These are phyloP conservation scores for Misgurnus anguillicaudatus DNA, from an alignment of 2,113 vertebrate genomes.

Conservation along the genomic window DNA sequence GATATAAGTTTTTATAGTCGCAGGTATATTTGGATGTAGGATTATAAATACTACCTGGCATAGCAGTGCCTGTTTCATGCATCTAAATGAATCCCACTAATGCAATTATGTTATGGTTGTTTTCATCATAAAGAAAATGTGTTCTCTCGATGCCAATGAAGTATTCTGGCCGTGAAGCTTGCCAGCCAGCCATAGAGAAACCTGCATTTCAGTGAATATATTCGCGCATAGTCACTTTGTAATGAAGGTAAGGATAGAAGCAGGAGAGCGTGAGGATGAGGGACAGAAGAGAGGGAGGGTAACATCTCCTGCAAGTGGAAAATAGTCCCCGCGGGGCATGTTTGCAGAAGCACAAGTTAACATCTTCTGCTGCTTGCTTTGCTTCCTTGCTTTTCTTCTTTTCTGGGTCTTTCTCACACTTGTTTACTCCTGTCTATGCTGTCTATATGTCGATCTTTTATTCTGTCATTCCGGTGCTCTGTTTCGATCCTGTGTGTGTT, in stretches of 20 bases:
- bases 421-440: background rate
- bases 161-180: constrained; percentile 9
- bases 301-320: constrained; percentile 54
- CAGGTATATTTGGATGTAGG: background rate
- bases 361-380: constrained; percentile 67
- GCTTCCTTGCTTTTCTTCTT: constrained; percentile 55
- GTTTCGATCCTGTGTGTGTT: background rate
- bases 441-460: background rate
- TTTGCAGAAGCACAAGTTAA: constrained; percentile 72
- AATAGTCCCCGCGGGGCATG: constrained; percentile 60
- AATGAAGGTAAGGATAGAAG: background rate
- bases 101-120: constrained; percentile 1
- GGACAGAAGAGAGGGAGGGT: constrained; percentile 11
- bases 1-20: too few relatives aligned
- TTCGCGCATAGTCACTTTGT: constrained; percentile 62
- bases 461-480: constrained; percentile 2
- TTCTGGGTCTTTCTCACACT: background rate
- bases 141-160: constrained; percentile 12
- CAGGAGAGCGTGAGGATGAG: constrained; percentile 36
- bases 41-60: background rate
- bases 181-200: constrained; percentile 57
- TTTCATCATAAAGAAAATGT: constrained; percentile 9
- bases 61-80: background rate
- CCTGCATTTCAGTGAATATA: constrained; percentile 61
- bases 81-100: background rate